Conservation (phyloP, 1,140 invertebrate genomes). For the Drosophila bifasciata region DNA sequence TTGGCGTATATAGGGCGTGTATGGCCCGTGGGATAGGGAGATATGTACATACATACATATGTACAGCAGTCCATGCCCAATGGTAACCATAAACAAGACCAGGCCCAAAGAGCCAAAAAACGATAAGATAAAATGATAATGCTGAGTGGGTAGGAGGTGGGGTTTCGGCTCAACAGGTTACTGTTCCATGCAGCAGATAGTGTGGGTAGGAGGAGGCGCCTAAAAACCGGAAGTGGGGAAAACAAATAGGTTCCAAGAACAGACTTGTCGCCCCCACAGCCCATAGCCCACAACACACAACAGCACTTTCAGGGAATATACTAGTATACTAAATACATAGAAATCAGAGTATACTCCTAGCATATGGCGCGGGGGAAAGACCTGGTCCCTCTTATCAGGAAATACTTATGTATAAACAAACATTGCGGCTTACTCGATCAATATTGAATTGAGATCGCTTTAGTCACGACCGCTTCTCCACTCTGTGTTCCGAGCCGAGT, state of each 20-base stretch:
- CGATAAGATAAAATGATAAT: slow-evolving; percentile 66
- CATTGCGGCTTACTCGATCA: slow-evolving; percentile 7
- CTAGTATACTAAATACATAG: too few relatives aligned
- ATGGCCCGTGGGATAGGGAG: neutral
- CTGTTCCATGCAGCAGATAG: neutral
- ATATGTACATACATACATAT: too few relatives aligned
- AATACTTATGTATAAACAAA: slow-evolving; percentile 26
- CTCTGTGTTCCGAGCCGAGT: slow-evolving; percentile 2
- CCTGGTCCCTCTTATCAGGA: slow-evolving; percentile 16
- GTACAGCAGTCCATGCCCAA: slow-evolving; percentile 12
- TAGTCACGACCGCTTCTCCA: slow-evolving; percentile 20
- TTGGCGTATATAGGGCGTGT: slow-evolving; percentile 3
- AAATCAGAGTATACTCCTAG: too few relatives aligned
- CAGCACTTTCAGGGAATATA: too few relatives aligned
- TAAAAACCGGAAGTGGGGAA: slow-evolving; percentile 47
- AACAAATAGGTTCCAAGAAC: neutral
- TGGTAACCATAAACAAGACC: slow-evolving; percentile 22
- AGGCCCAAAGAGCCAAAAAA: slow-evolving; percentile 26
- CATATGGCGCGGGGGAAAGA: too few relatives aligned
- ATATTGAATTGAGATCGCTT: slow-evolving; percentile 33
- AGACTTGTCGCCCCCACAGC: neutral
- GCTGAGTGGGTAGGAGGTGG: slow-evolving; percentile 28
- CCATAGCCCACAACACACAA: too few relatives aligned
- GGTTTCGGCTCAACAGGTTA: neutral
- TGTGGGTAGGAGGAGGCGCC: neutral